Conservation (phyloP, 2,888 invertebrate genomes). For the Rotaria socialis region DNA sequence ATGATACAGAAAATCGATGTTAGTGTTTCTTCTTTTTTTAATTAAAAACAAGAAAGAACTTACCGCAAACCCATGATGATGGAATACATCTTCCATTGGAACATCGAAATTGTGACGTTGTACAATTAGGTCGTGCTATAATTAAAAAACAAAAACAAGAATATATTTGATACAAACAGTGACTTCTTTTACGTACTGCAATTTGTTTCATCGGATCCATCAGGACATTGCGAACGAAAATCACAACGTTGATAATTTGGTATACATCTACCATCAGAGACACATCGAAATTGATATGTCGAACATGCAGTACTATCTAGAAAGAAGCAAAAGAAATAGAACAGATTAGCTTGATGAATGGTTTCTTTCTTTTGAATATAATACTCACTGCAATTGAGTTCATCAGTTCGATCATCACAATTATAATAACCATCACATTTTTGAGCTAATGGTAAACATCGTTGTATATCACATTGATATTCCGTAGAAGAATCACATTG, state of each 20-base stretch:
- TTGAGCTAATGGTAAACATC: constrained; percentile 30
- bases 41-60: too few relatives aligned
- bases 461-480: constrained; percentile 35
- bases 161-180: too few relatives aligned
- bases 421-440: constrained; percentile 64
- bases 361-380: too few relatives aligned
- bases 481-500: background rate
- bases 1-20: background rate
- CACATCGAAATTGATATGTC: constrained; percentile 54
- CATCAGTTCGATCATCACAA: constrained; percentile 85
- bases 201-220: constrained; percentile 75
- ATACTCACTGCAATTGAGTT: constrained; percentile 55
- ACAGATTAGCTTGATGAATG: too few relatives aligned
- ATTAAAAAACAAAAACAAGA: background rate
- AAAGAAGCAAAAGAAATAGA: background rate
- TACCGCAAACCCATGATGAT: constrained; percentile 71
- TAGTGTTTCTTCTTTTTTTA: constrained; percentile 58
- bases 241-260: constrained; percentile 88
- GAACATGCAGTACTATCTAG: constrained; percentile 50
- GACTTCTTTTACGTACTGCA: constrained; percentile 48
- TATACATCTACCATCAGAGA: constrained; percentile 63
- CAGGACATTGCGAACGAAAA: constrained; percentile 82
- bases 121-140: constrained; percentile 38
- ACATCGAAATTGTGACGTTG: constrained; percentile 56
- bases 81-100: constrained; percentile 64